Evolutionary conservation across 1,140 invertebrate genomes (phyloP).

Genomic region (Bombyx mori): ASM3026992v2 NC_085117.1:13634001-13634500

Average conservation of each 20-base stretch:
- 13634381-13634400: conserved; percentile 54
- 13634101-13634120: too few species aligned
- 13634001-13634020: too few species aligned
- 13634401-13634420: conserved; percentile 57
- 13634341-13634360: conserved; percentile 50
- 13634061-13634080: too few species aligned
- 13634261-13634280: conserved; percentile 1
- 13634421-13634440: conserved; percentile 54
- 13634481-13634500: conserved; percentile 48
- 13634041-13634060: too few species aligned
- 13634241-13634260: not conserved
- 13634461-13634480: conserved; percentile 25
- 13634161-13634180: too few species aligned
- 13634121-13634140: too few species aligned
- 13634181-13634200: too few species aligned
- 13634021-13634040: too few species aligned
- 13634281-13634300: not conserved
- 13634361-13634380: conserved; percentile 58
- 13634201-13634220: too few species aligned
- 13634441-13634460: conserved; percentile 17
- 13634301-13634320: conserved; percentile 9
- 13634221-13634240: too few species aligned
- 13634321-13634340: conserved; percentile 47
- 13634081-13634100: too few species aligned
- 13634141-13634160: too few species aligned